A percentile compares a stretch with the other conserved stretches of the same genome.
These are phyloP conservation scores for Gobiocypris rarus DNA, from an alignment of 2,113 vertebrate species.

Conservation along the genomic window DNA sequence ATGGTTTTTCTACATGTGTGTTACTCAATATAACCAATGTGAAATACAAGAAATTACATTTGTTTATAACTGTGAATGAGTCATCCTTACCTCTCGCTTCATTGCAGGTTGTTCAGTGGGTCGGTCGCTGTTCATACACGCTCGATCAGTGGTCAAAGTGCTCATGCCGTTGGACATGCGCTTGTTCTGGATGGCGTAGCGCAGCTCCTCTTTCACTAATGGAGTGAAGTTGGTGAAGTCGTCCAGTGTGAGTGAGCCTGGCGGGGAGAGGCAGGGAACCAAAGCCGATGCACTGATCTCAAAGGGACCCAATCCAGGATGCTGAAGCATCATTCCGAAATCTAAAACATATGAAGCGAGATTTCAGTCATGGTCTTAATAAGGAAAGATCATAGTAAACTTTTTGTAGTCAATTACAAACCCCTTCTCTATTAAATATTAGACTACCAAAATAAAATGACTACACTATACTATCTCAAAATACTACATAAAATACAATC, in stretches of 20 bases:
- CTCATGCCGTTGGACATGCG: constrained; percentile 84
- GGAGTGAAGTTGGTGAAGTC: constrained; percentile 93
- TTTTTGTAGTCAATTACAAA: neutral
- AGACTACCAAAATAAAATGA: too few species aligned
- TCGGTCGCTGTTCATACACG: constrained; percentile 78
- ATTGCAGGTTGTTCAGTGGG: constrained; percentile 63
- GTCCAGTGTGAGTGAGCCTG: constrained; percentile 88
- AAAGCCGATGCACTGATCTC: constrained; percentile 93
- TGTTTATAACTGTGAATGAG: neutral
- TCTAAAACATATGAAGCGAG: neutral
- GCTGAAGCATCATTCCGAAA: constrained; percentile 93
- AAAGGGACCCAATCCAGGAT: constrained; percentile 85
- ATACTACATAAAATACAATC: too few species aligned
- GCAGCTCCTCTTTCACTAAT: constrained; percentile 92
- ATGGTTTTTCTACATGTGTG: neutral
- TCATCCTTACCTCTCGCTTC: constrained; percentile 81
- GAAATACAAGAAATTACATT: constrained; percentile 10
- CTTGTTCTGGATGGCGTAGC: constrained; percentile 90
- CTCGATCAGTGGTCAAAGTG: constrained; percentile 74
- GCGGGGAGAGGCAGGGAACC: constrained; percentile 91
- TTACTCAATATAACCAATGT: constrained; percentile 28
- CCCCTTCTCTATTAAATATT: neutral
- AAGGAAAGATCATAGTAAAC: neutral
- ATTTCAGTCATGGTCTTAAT: neutral
- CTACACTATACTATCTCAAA: too few species aligned